phyloP scores from a whole-genome alignment of 2,888 invertebrate genomes.

The Diaprepes abbreviatus region DNA sequence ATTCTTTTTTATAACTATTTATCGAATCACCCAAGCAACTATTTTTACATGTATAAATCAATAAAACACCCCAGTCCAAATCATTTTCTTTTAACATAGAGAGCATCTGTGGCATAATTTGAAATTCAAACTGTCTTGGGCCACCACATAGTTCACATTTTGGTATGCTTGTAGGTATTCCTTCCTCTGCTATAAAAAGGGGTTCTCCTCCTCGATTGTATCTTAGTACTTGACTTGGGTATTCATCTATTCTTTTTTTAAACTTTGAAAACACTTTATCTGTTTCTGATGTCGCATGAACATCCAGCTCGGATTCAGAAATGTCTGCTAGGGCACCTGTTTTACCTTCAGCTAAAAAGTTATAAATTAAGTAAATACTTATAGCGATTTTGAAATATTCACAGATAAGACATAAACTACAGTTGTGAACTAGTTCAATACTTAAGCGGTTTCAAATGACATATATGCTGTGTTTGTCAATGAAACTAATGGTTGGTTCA shows the following conservation, averaged over 20 bases:
- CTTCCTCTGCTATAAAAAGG: conserved; percentile 84
- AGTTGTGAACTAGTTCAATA: no score
- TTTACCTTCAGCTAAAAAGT: conserved; percentile 64
- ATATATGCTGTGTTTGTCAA: no score
- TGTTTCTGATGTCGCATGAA: conserved; percentile 78
- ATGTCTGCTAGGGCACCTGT: conserved; percentile 76
- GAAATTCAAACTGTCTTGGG: conserved; percentile 90
- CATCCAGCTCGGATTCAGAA: conserved; percentile 78
- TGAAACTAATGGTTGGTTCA: no score
- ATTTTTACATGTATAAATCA: conserved; percentile 86
- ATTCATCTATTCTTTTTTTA: conserved; percentile 75
- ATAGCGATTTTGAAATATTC: no score
- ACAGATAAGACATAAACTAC: no score
- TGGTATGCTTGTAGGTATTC: conserved; percentile 73
- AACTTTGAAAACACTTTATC: conserved; percentile 88
- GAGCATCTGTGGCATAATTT: conserved; percentile 70
- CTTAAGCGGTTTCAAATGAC: no score
- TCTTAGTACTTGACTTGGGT: conserved; percentile 86
- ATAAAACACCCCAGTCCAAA: conserved; percentile 92
- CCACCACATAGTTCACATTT: conserved; percentile 81
- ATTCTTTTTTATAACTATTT: conserved; percentile 81
- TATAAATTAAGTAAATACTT: no score
- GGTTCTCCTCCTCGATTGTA: conserved; percentile 85
- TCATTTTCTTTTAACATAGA: conserved; percentile 62
- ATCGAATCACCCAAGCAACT: conserved; percentile 73